Evolutionary conservation across 2,797 vertebrate genomes (phyloP).

Genomic region (Sebastes reedi): DNA sequence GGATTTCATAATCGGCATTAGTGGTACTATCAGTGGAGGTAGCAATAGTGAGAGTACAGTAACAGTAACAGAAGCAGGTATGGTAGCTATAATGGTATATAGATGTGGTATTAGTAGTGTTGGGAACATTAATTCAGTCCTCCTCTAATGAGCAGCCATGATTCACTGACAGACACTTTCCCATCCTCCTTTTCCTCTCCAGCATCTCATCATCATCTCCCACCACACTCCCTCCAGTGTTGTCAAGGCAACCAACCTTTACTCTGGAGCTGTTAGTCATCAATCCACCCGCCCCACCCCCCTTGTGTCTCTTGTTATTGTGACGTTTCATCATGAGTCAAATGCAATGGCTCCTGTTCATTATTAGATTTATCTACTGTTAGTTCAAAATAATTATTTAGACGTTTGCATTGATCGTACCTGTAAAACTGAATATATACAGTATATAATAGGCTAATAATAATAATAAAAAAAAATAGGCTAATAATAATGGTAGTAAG

Average conservation of each 20-base stretch:
- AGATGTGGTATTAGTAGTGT: background rate
- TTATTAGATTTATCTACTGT: background rate
- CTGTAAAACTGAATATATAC: no score
- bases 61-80: no score
- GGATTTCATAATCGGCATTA: background rate
- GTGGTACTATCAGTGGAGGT: background rate
- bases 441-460: no score
- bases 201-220: background rate
- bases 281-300: background rate
- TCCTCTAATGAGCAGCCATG: conserved; percentile 9
- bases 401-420: no score
- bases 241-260: conserved; percentile 65
- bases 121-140: background rate
- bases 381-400: no score
- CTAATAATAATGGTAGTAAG: no score
- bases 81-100: background rate
- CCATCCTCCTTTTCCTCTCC: background rate
- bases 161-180: conserved; percentile 13
- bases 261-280: conserved; percentile 52
- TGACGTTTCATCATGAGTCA: conserved; percentile 26
- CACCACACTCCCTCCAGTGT: conserved; percentile 14
- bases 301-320: background rate
- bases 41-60: background rate
- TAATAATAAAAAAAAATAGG: no score
- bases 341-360: no score